Conservation (phyloP, 2,888 invertebrate species). For the Diarsia brunnea region DNA sequence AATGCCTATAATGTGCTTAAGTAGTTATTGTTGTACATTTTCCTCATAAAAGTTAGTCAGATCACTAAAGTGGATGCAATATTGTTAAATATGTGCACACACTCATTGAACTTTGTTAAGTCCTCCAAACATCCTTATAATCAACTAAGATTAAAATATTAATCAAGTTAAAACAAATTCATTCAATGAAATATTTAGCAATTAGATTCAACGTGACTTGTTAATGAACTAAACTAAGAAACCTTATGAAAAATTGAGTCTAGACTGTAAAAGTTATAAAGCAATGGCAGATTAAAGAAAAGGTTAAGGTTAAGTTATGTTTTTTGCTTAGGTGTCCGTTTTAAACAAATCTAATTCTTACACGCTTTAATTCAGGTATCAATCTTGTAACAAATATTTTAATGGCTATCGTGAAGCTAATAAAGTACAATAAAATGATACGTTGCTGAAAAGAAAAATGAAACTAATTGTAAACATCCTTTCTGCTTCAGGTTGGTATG, state of each 20-base stretch:
- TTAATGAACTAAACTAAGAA: conserved; percentile 46
- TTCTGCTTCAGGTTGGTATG: neutral
- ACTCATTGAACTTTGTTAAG: neutral
- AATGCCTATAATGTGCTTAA: conserved; percentile 17
- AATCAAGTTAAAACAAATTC: conserved; percentile 13
- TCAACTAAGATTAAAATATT: neutral
- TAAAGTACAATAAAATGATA: conserved; percentile 2
- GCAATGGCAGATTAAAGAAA: conserved; percentile 30
- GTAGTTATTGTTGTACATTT: conserved; percentile 16
- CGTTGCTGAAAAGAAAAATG: conserved; percentile 5
- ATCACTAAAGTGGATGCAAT: neutral
- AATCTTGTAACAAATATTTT: conserved; percentile 35
- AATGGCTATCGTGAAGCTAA: conserved; percentile 23
- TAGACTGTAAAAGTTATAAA: conserved; percentile 45
- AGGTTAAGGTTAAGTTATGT: conserved; percentile 50
- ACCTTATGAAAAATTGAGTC: conserved; percentile 62
- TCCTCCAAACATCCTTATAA: neutral
- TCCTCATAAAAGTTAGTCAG: neutral
- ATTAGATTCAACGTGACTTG: conserved; percentile 13
- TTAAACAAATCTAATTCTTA: conserved; percentile 31
- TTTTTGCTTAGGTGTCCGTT: conserved; percentile 41
- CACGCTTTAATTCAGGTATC: conserved; percentile 13
- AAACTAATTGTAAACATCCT: neutral
- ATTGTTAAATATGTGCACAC: neutral
- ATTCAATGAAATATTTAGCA: conserved; percentile 20